These are phyloP conservation scores for Gymnosoma rotundatum DNA, from an alignment of 2,888 invertebrate species.

Conservation along the genomic window DNA sequence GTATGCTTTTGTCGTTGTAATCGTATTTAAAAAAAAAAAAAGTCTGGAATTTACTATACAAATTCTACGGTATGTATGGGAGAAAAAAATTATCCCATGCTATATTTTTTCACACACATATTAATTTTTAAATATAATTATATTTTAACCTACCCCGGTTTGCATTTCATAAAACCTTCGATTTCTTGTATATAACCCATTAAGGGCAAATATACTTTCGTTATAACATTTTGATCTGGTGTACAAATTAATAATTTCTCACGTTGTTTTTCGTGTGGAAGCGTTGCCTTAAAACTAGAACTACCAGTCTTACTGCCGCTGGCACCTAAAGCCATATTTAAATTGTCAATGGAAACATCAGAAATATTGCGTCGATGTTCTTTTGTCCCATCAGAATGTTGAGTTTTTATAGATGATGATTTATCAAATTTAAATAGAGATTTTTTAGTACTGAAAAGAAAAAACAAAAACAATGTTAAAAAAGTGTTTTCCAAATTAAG, in stretches of 20 bases:
- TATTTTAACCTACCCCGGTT: slow-evolving; percentile 83
- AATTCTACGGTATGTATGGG: no score
- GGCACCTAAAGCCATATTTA: slow-evolving; percentile 70
- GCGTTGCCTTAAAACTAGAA: slow-evolving; percentile 61
- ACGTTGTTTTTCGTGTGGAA: slow-evolving; percentile 76
- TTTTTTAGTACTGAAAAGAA: slow-evolving; percentile 83
- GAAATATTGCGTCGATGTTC: slow-evolving; percentile 81
- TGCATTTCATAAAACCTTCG: slow-evolving; percentile 86
- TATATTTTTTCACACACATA: no score
- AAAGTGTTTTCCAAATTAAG: not conserved
- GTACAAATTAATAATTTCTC: slow-evolving; percentile 89
- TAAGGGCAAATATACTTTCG: slow-evolving; percentile 91
- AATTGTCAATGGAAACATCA: slow-evolving; percentile 80
- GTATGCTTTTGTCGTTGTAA: no score
- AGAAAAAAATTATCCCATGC: no score
- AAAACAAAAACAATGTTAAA: not conserved
- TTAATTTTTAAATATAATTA: not conserved
- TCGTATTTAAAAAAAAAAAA: no score
- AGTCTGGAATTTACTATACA: no score
- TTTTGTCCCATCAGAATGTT: slow-evolving; percentile 70
- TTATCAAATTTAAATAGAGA: slow-evolving; percentile 89
- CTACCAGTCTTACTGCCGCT: slow-evolving; percentile 71
- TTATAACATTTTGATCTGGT: slow-evolving; percentile 88
- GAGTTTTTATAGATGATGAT: slow-evolving; percentile 75
- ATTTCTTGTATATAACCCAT: slow-evolving; percentile 93